phyloP scores from a whole-genome alignment of 1,140 invertebrate genomes.

The Trinorchestia longiramus region DNA sequence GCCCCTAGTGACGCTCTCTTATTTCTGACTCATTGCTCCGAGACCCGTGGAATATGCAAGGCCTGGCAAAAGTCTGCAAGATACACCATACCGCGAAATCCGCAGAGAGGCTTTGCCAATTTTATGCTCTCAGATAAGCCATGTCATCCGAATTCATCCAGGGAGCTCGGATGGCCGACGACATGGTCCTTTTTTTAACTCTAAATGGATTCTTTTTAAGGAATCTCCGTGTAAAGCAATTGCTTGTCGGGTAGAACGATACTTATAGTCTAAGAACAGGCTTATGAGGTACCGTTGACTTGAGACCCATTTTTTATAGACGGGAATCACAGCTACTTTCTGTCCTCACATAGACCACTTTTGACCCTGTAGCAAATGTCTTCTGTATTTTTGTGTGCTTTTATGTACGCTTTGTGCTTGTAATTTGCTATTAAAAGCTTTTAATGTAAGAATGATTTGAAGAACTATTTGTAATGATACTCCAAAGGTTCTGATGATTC shows the following conservation, averaged over 20 bases:
- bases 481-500: not conserved
- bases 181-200: not conserved
- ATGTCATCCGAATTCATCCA: not conserved
- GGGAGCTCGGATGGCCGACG: not conserved
- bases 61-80: not conserved
- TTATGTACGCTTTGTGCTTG: not conserved
- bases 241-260: not conserved
- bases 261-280: not conserved
- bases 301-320: not conserved
- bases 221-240: not conserved
- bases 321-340: not conserved
- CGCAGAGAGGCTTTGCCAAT: not conserved
- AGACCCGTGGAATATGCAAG: not conserved
- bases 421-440: too few relatives aligned
- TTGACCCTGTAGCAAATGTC: not conserved
- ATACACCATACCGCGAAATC: not conserved
- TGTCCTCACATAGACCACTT: not conserved
- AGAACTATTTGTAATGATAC: too few relatives aligned
- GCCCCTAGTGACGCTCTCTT: not conserved
- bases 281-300: not conserved
- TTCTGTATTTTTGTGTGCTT: not conserved
- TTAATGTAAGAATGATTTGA: too few relatives aligned
- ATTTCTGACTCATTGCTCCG: constrained; percentile 22
- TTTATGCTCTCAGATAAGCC: constrained; percentile 33
- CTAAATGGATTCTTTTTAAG: not conserved